A percentile compares a stretch with the other conserved stretches of the same genome.
Conservation (phyloP, 2,113 vertebrate genomes). For the Atlantisia rogersi region DNA sequence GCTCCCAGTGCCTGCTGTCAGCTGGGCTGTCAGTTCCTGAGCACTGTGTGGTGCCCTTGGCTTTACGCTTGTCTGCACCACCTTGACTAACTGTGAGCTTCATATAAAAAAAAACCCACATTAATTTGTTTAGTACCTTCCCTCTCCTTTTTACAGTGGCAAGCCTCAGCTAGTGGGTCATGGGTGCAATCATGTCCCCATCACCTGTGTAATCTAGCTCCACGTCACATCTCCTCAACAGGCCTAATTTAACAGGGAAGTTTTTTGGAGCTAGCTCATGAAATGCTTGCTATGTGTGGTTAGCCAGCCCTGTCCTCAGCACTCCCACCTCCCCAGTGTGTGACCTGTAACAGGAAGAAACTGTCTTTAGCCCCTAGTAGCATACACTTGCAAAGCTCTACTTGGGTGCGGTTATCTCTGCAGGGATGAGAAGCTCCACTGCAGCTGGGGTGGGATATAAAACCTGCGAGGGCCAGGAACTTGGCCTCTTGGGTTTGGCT, state of each 20-base stretch:
- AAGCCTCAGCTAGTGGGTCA: background rate
- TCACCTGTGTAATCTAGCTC: background rate
- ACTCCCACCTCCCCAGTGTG: background rate
- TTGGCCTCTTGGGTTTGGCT: background rate
- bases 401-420: background rate
- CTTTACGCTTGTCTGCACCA: background rate
- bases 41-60: background rate
- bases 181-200: background rate
- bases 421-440: background rate
- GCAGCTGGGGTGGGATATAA: background rate
- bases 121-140: background rate
- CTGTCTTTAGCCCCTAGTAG: background rate
- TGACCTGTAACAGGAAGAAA: background rate
- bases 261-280: background rate
- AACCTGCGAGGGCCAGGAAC: rapidly evolving
- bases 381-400: background rate
- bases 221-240: background rate
- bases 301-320: background rate
- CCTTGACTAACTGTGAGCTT: background rate
- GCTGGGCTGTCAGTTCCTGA: slow-evolving; percentile 21
- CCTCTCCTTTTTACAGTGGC: background rate
- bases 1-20: background rate
- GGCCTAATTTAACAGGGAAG: background rate
- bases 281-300: background rate
- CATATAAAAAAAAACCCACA: background rate